phyloP scores from a whole-genome alignment of 2,113 vertebrate species.

The Acanthisitta chloris region DNA sequence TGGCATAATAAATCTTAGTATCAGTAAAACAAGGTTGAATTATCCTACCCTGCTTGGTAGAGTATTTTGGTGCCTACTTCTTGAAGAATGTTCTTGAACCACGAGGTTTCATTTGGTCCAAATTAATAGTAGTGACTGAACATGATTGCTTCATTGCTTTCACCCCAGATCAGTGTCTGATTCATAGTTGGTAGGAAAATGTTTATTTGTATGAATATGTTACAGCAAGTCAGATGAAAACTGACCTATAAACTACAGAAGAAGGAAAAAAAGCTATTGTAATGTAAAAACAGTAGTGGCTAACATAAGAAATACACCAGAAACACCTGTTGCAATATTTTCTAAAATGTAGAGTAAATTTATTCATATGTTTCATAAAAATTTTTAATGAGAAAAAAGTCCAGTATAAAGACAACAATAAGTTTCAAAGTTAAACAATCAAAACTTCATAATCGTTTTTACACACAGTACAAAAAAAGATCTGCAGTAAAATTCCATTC shows the following conservation, averaged over 20 bases:
- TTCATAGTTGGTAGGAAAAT: neutral
- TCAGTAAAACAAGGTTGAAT: neutral
- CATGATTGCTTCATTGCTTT: neutral
- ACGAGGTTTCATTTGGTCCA: accelerated
- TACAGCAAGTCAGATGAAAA: neutral
- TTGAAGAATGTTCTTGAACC: neutral
- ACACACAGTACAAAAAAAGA: neutral
- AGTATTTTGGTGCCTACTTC: neutral
- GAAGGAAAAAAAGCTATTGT: neutral
- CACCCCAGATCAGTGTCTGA: neutral
- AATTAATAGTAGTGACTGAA: neutral
- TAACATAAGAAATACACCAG: neutral
- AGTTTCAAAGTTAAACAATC: too few species aligned
- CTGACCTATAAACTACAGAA: neutral
- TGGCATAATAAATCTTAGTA: neutral
- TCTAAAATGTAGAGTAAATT: neutral
- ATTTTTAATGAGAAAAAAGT: neutral
- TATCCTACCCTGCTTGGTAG: neutral
- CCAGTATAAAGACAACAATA: neutral
- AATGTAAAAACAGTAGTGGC: neutral
- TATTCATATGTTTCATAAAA: neutral
- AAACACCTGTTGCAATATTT: neutral
- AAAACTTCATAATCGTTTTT: neutral
- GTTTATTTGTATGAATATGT: neutral
- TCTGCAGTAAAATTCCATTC: neutral